Base-by-base conservation (phyloP, 2,113 vertebrate species). In the Synchiropus splendidus region DNA sequence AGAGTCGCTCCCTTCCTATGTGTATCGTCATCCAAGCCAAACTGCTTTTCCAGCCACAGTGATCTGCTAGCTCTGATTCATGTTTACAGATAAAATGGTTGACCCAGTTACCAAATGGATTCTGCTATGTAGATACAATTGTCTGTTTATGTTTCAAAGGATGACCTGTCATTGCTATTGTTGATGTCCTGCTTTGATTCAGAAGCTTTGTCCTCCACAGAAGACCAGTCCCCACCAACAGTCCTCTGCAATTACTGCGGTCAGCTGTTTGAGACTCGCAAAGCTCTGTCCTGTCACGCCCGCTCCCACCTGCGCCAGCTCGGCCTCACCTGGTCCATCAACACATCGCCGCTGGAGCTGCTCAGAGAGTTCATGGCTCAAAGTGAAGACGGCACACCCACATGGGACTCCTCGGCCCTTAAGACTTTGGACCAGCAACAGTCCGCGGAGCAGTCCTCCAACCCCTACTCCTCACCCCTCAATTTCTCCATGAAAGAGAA, bases 241-340 rank as follows among this genome's bases (percentile, higher is more conserved):
- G 87, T 92, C 64, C 87, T 85, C 14, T 97, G 93, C 1, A 88
- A 92, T 34, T 94, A 87, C 78, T 96, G 92, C 1, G 87, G 89
- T 0, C 92, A 95, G 64, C 86, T 88, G 68, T 96, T 97, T 6
- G 92, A 96, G 10, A 96, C 91, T 37, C 88, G 90, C 12, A 96
- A 96, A 70, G 92, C 91, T 1, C 82, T 96, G 2, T 96, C 93
- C 0, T 95, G 93, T 69, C 93, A 97, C 2, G 91, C 85, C 0
- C 89, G 92, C 2, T 88, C 90, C 6, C 92, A 97, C 59, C 81
- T 96, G 31, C 84, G 92, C 0, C 91, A 94, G 55, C 87, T 97
- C 49, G 92, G 92, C 0, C 83, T 93, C 16, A 85, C 82, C 2
- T 93, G 90, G 90, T 89, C 85, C 0, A 86, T 89, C 60, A 91